phyloP scores from a whole-genome alignment of 1,140 invertebrate genomes.

The Drosophila kanapiae region DNA sequence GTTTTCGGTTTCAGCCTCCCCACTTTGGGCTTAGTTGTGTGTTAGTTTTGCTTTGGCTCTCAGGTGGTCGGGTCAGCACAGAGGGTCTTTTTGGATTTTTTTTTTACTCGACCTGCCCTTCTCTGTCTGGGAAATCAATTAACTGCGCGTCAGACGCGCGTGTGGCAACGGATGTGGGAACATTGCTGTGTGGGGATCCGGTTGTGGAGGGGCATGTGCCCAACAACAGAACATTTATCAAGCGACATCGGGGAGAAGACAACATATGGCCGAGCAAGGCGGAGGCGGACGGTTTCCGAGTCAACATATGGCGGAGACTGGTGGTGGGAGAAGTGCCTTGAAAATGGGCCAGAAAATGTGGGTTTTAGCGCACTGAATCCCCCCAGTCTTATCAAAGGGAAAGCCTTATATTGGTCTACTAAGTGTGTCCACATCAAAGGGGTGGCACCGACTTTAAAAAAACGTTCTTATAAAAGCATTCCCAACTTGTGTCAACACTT shows the following conservation, averaged over 20 bases:
- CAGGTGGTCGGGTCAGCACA: conserved; percentile 10
- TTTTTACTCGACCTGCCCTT: conserved; percentile 1
- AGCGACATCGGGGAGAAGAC: conserved; percentile 49
- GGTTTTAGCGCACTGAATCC: neutral
- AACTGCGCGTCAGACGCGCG: conserved; percentile 68
- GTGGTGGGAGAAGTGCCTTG: neutral
- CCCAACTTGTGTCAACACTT: neutral
- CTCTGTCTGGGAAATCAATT: conserved; percentile 73
- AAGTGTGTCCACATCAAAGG: conserved; percentile 21
- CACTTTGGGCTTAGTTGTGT: conserved; percentile 16
- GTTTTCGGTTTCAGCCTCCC: conserved; percentile 31
- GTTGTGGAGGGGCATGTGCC: neutral
- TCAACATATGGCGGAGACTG: conserved; percentile 28
- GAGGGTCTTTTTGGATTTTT: conserved; percentile 14
- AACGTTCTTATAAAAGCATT: neutral
- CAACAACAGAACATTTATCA: conserved; percentile 68
- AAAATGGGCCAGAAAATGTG: neutral
- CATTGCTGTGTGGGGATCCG: conserved; percentile 15
- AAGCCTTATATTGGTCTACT: neutral
- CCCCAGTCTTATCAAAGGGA: neutral
- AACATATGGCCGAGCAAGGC: conserved; percentile 49
- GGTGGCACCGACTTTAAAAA: too few relatives aligned
- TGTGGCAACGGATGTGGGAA: conserved; percentile 61
- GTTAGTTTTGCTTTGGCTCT: conserved; percentile 6
- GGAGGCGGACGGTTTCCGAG: conserved; percentile 20